Conservation (phyloP, 2,888 invertebrate species). For the Amphimallon solstitiale region DNA sequence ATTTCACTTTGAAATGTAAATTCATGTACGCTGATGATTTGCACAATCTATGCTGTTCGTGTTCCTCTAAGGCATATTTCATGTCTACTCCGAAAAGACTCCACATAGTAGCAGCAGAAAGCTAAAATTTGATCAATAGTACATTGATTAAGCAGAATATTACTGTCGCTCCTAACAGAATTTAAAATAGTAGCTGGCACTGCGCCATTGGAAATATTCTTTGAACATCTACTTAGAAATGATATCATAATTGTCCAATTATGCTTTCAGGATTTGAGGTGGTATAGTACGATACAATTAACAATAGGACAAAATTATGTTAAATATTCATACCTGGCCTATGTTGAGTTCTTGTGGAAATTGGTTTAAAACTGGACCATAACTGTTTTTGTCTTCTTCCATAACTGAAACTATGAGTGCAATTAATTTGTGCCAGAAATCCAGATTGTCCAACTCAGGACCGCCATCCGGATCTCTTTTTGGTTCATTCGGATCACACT, state of each 20-base stretch:
- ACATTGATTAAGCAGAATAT: not conserved
- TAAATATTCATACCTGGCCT: slow-evolving; percentile 75
- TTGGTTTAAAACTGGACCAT: slow-evolving; percentile 97
- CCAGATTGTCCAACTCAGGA: slow-evolving; percentile 87
- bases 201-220: too few species aligned
- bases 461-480: slow-evolving; percentile 89
- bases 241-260: too few species aligned
- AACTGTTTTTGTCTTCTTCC: slow-evolving; percentile 98
- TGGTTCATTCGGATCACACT: slow-evolving; percentile 90
- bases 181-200: too few species aligned
- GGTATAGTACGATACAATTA: not conserved
- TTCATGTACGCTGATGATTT: slow-evolving; percentile 99
- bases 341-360: slow-evolving; percentile 99
- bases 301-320: not conserved
- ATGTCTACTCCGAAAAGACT: slow-evolving; percentile 95
- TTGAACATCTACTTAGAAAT: too few species aligned
- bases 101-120: slow-evolving; percentile 99
- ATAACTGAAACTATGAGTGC: slow-evolving; percentile 97
- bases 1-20: slow-evolving; percentile 98
- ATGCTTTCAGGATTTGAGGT: too few species aligned
- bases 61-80: slow-evolving; percentile 98
- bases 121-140: slow-evolving; percentile 64
- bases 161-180: too few species aligned
- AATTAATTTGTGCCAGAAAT: slow-evolving; percentile 98
- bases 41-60: slow-evolving; percentile 94